Evolutionary conservation across 2,888 invertebrate genomes (phyloP).

Genomic region (Heliconius erato): DNA sequence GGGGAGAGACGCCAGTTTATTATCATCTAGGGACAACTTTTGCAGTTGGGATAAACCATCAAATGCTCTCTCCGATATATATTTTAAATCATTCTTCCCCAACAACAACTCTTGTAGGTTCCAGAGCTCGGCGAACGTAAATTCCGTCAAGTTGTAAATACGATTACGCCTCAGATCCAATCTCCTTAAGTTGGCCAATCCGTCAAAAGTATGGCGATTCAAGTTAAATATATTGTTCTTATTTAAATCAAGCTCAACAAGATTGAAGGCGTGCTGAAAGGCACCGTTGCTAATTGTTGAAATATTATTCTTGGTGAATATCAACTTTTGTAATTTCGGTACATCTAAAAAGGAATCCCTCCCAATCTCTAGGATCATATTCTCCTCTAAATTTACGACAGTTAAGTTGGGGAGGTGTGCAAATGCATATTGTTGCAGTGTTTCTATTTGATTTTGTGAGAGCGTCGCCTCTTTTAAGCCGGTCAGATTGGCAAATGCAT

Average conservation of each 20-base stretch:
- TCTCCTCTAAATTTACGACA: slow-evolving; percentile 90
- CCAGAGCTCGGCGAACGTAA: slow-evolving; percentile 92
- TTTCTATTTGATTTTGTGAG: slow-evolving; percentile 89
- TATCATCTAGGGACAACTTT: slow-evolving; percentile 90
- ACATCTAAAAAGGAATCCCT: slow-evolving; percentile 90
- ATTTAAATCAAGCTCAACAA: slow-evolving; percentile 93
- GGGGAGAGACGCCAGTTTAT: slow-evolving; percentile 90
- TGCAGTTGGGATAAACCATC: slow-evolving; percentile 90
- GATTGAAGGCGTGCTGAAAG: slow-evolving; percentile 89
- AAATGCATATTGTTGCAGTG: slow-evolving; percentile 89
- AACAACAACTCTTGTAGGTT: slow-evolving; percentile 89
- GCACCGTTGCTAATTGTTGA: slow-evolving; percentile 94
- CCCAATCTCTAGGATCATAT: slow-evolving; percentile 90
- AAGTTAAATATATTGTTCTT: slow-evolving; percentile 91
- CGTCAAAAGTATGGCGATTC: slow-evolving; percentile 91
- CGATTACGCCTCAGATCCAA: slow-evolving; percentile 91
- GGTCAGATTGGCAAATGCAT: slow-evolving; percentile 91
- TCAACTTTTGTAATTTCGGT: slow-evolving; percentile 90
- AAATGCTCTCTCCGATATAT: slow-evolving; percentile 91
- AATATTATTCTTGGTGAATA: slow-evolving; percentile 94
- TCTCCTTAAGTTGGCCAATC: slow-evolving; percentile 89
- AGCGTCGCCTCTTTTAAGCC: slow-evolving; percentile 88
- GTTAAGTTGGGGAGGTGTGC: slow-evolving; percentile 90
- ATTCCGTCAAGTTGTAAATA: slow-evolving; percentile 91
- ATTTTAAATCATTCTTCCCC: slow-evolving; percentile 89